Base-by-base conservation (phyloP, 2,797 vertebrate genomes). In the Gymnopithys bicolor region DNA sequence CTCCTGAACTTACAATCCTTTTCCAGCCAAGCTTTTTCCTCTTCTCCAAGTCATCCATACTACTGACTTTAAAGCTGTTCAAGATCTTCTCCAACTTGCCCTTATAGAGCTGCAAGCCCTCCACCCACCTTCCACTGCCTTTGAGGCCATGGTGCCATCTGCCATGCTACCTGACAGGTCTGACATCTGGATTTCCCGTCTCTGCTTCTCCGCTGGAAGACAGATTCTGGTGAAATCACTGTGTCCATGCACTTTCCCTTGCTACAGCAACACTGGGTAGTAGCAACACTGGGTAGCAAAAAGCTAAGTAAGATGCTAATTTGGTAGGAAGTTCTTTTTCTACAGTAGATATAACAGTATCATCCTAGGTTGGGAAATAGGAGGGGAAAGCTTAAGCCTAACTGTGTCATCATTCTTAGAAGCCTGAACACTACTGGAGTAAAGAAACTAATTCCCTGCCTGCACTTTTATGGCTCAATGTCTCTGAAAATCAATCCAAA, bases 401-500 rank as follows among this genome's bases (percentile, higher is more conserved):
- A 30, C 27, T 86, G 21, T 45, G 43, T 46, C 22, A 67, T 68
- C 1, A 0, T 79, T 94, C 55, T 82, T 73, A 89, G 52, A 77
- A 80, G 15, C 12, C 75, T 70, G 37, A 82, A 58, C 15, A 7
- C 4, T 21, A 15, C 3, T 21, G 17, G 19, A n/a, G 15, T 59
- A 59, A 92, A 73, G 51, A 86, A 90, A 73, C 11, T 7, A 5
- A 7, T 82, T 77, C 46, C 19, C 10, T 62, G 24, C 22, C 24
- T 90, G 35, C 13, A 30, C 15, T 83, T 77, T 58, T 86, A 80
- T 89, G 49, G 17, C 37, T 83, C 13, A n/a, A 10, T 13, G 7
- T 73, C 69, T 88, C 62, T 62, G 43, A 81, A 90, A 87, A 75
- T 37, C 13, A 48, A 77, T 77, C 52, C 64, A 52, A 93, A 53